A percentile compares a stretch with the other conserved stretches of the same genome.
Conservation (phyloP, 2,797 vertebrate genomes). For the Pygocentrus nattereri region DNA sequence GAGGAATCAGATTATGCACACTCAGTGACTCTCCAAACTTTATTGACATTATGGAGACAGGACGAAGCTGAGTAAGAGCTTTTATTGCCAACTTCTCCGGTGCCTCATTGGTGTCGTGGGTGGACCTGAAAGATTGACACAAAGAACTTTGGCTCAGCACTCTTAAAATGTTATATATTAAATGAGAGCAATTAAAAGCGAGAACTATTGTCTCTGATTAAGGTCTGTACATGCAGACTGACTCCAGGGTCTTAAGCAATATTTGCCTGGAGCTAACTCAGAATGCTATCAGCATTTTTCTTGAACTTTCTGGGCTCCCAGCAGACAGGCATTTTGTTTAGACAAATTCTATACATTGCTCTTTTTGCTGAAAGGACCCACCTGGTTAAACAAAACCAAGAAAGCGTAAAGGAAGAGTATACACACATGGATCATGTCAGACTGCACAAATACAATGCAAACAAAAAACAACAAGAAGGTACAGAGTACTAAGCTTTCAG, state of each 20-base stretch:
- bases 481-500: too few species aligned
- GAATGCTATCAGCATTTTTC: background rate
- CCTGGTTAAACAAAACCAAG: constrained; percentile 44
- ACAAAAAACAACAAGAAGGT: too few species aligned
- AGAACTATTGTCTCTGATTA: background rate
- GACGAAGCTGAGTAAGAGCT: constrained; percentile 37
- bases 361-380: constrained; percentile 41
- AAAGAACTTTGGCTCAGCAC: constrained; percentile 16
- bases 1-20: background rate
- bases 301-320: background rate
- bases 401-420: constrained; percentile 25
- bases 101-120: constrained; percentile 33
- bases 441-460: constrained; percentile 26
- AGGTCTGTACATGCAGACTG: background rate
- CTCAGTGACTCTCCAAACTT: constrained; percentile 12
- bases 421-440: constrained; percentile 12
- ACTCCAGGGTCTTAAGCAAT: background rate
- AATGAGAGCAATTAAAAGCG: background rate
- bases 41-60: constrained; percentile 29
- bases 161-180: background rate
- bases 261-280: background rate
- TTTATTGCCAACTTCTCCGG: constrained; percentile 39
- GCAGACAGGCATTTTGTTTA: background rate
- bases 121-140: constrained; percentile 5
- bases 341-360: constrained; percentile 24